Evolutionary conservation across 2,888 invertebrate genomes (phyloP).

Genomic region (Xestia xanthographa): DNA sequence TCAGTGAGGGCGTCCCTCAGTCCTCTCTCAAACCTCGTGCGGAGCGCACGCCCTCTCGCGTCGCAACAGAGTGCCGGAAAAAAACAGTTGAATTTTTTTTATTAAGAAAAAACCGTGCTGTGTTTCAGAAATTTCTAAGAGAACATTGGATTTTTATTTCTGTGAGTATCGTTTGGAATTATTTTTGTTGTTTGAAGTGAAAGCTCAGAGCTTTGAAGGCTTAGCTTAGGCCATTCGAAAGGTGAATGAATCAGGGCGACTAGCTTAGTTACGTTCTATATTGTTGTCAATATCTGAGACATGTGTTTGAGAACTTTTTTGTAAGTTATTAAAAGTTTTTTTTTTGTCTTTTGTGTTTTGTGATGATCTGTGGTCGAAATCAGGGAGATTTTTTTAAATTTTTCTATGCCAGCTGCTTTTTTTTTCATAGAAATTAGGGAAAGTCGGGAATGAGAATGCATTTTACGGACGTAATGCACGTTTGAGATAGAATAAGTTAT

Average conservation of each 20-base stretch:
- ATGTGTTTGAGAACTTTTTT: conserved; percentile 39
- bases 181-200: conserved; percentile 69
- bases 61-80: conserved; percentile 72
- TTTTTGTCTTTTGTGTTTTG: neutral
- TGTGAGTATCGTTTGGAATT: conserved; percentile 79
- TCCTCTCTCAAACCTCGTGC: conserved; percentile 79
- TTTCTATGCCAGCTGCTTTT: neutral
- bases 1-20: conserved; percentile 81
- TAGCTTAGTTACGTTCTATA: conserved; percentile 63
- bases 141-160: conserved; percentile 82
- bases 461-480: conserved; percentile 2
- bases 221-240: conserved; percentile 70
- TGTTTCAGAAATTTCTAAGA: conserved; percentile 77
- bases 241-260: conserved; percentile 77
- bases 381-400: neutral
- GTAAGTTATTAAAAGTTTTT: neutral
- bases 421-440: conserved; percentile 7
- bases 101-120: conserved; percentile 84
- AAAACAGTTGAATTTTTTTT: conserved; percentile 79
- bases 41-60: conserved; percentile 75
- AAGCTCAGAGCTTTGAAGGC: conserved; percentile 75
- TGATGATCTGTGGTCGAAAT: neutral
- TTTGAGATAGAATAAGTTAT: neutral
- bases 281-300: conserved; percentile 65
- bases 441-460: neutral